These are phyloP conservation scores for Synergus umbraculus DNA, from an alignment of 2,888 invertebrate species.

Conservation along the genomic window DNA sequence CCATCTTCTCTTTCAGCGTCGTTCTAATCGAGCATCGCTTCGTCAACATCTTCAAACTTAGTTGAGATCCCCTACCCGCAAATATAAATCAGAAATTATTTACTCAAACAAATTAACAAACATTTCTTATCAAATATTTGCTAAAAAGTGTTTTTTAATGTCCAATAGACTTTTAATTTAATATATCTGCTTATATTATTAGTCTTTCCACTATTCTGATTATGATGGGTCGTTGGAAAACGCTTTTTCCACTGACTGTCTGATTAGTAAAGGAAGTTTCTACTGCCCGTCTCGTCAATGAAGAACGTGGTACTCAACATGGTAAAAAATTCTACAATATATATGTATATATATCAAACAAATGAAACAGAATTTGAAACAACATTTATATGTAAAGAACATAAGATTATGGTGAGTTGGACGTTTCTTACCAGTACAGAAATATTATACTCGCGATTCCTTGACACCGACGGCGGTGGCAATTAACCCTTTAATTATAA, in stretches of 20 bases:
- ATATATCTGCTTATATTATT: too few relatives aligned
- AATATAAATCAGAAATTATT: too few relatives aligned
- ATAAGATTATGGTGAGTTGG: too few relatives aligned
- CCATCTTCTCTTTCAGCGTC: neutral
- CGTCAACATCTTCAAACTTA: conserved; percentile 30
- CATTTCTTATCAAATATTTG: too few relatives aligned
- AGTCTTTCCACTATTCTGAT: too few relatives aligned
- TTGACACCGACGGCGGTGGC: conserved; percentile 49
- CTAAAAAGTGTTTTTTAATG: too few relatives aligned
- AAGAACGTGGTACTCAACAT: neutral
- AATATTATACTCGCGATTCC: conserved; percentile 51
- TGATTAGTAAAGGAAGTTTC: conserved; percentile 32
- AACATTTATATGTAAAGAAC: too few relatives aligned
- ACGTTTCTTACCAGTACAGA: conserved; percentile 42
- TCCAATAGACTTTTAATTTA: too few relatives aligned
- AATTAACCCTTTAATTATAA: conserved; percentile 54
- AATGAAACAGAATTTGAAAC: too few relatives aligned
- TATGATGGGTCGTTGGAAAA: neutral
- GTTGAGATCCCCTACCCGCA: neutral
- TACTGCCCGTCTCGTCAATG: conserved; percentile 15
- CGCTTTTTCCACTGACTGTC: conserved; percentile 28
- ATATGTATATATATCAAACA: too few relatives aligned
- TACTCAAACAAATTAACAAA: too few relatives aligned
- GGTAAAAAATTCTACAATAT: too few relatives aligned
- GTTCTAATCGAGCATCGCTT: conserved; percentile 45